Percentiles rank a stretch among this genome's conserved stretches.
Evolutionary conservation across 2,113 vertebrate genomes (phyloP).

Genomic region (Actinemys pallida): DNA sequence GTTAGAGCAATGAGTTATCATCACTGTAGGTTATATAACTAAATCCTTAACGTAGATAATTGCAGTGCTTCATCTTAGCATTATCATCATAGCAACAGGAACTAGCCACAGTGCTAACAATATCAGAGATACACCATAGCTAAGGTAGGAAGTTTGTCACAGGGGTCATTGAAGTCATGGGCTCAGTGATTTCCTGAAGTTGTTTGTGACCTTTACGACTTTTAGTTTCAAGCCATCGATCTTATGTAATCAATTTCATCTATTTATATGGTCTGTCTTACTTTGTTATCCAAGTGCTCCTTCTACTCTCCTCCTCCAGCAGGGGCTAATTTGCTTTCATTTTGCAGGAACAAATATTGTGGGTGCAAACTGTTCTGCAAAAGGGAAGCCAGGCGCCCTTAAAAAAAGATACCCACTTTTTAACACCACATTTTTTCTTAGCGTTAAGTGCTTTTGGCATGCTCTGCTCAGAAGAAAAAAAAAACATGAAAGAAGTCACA

Average conservation of each 20-base stretch:
- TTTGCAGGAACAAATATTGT: neutral
- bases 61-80: neutral
- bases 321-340: neutral
- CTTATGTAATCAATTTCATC: neutral
- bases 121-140: neutral
- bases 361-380: neutral
- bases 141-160: neutral
- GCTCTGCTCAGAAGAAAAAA: neutral
- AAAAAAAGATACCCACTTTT: neutral
- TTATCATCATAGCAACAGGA: neutral
- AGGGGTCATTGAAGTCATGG: neutral
- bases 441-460: neutral
- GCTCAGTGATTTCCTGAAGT: neutral
- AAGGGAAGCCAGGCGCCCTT: neutral
- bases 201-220: neutral
- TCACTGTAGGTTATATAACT: neutral
- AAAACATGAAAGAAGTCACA: neutral
- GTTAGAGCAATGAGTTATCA: neutral
- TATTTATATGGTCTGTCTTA: neutral
- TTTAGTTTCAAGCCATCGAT: neutral
- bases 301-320: neutral
- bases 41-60: neutral
- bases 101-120: neutral
- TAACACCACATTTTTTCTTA: no score
- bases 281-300: neutral